A percentile compares a stretch with the other conserved stretches of the same genome.
These are phyloP conservation scores for Seira musarum DNA, from an alignment of 2,888 invertebrate species.

Conservation along the genomic window DNA sequence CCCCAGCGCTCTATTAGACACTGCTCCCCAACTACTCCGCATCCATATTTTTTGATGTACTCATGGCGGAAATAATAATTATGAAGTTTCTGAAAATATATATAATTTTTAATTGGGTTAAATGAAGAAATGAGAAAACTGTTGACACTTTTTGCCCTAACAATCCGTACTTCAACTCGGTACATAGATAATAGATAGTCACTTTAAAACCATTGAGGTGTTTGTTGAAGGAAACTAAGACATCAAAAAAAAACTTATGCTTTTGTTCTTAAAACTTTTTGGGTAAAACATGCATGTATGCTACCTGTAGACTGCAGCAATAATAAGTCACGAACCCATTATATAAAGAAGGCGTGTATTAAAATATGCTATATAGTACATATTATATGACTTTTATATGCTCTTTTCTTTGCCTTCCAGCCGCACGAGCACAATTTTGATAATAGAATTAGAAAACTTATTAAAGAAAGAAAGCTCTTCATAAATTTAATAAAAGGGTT, in stretches of 20 bases:
- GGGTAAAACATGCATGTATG: too few species aligned
- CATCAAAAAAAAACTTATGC: too few species aligned
- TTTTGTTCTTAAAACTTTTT: too few species aligned
- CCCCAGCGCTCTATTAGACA: conserved; percentile 29
- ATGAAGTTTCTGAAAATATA: conserved; percentile 22
- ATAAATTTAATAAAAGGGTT: conserved; percentile 1
- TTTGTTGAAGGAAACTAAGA: too few species aligned
- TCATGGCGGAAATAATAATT: conserved; percentile 45
- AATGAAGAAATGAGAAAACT: conserved; percentile 4
- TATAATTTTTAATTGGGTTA: background rate
- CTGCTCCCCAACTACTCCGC: conserved; percentile 22
- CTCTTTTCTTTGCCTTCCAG: background rate
- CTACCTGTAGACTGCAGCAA: too few species aligned
- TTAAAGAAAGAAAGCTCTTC: conserved; percentile 2
- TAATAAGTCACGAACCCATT: too few species aligned
- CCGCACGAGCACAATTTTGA: background rate
- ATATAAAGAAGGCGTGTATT: too few species aligned
- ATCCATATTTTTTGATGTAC: conserved; percentile 36
- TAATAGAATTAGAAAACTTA: conserved; percentile 7
- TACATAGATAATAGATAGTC: too few species aligned
- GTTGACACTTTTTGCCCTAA: background rate
- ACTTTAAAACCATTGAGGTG: too few species aligned
- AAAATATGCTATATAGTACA: too few species aligned
- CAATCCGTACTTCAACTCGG: too few species aligned
- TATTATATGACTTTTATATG: too few species aligned